Percentiles rank a stretch among this genome's conserved stretches.
phyloP scores from a whole-genome alignment of 2,113 vertebrate species.

The Oryzias melastigma region DNA sequence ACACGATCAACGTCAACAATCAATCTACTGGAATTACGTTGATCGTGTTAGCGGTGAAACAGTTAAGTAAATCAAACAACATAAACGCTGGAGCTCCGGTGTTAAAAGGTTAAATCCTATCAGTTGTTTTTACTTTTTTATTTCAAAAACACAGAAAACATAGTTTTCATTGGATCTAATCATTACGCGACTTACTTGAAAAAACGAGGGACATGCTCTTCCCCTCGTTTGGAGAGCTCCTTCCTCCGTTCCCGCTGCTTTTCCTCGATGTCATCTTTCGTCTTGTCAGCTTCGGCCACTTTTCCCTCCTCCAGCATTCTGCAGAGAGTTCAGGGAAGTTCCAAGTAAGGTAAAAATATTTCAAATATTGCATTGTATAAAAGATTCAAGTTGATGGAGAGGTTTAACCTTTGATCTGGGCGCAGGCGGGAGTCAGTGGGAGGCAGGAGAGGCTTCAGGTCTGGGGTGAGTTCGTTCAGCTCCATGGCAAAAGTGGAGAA shows the following conservation, averaged over 20 bases:
- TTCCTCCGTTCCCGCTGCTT: slow-evolving; percentile 84
- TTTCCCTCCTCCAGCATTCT: slow-evolving; percentile 90
- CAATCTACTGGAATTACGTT: too few species aligned
- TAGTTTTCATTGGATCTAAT: background rate
- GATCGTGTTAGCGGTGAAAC: too few species aligned
- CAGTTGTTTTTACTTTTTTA: too few species aligned
- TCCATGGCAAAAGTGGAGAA: slow-evolving; percentile 91
- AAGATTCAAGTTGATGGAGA: background rate
- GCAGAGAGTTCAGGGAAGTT: background rate
- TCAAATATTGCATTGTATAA: background rate
- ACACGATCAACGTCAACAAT: too few species aligned
- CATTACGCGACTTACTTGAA: slow-evolving; percentile 79
- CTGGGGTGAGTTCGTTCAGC: slow-evolving; percentile 85
- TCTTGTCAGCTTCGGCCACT: slow-evolving; percentile 80
- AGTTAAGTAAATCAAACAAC: too few species aligned
- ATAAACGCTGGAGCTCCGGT: too few species aligned
- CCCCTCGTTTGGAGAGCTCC: slow-evolving; percentile 82
- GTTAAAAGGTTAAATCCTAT: too few species aligned
- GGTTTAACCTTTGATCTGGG: slow-evolving; percentile 86
- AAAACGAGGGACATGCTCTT: slow-evolving; percentile 84
- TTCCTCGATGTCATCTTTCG: slow-evolving; percentile 88
- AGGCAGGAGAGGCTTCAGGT: slow-evolving; percentile 81
- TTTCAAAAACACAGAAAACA: too few species aligned
- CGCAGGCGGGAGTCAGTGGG: slow-evolving; percentile 87
- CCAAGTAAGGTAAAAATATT: background rate